Evolutionary conservation across 2,113 vertebrate species (phyloP).

Genomic region (Mobula hypostoma): DNA sequence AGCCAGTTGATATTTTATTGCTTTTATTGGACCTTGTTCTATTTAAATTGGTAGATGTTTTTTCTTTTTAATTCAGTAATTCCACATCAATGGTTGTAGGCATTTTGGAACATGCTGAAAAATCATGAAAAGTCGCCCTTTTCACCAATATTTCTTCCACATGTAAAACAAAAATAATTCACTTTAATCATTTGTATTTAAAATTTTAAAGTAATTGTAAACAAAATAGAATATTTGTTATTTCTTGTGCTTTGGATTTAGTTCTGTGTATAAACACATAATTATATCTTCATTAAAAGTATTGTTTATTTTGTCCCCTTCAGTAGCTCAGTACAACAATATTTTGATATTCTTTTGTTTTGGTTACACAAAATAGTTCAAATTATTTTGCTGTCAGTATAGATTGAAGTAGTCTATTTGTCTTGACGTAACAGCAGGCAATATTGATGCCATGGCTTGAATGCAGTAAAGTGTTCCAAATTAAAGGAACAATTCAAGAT

Average conservation of each 20-base stretch:
- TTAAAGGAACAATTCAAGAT: neutral
- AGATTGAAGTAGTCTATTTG: neutral
- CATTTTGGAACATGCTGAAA: neutral
- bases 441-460: neutral
- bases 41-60: neutral
- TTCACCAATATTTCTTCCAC: neutral
- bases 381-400: neutral
- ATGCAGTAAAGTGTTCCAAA: neutral
- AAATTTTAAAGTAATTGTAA: neutral
- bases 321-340: neutral
- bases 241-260: neutral
- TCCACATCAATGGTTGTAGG: neutral
- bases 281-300: no score
- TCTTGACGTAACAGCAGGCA: neutral
- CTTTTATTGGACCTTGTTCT: neutral
- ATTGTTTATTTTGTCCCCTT: neutral
- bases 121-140: neutral
- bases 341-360: neutral
- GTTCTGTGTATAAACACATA: neutral
- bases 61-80: neutral
- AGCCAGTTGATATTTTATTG: neutral
- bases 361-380: neutral
- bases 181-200: neutral
- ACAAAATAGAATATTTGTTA: neutral
- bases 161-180: neutral